Evolutionary conservation across 2,888 invertebrate genomes (phyloP).

Genomic region (Meghimatium bilineatum): DNA sequence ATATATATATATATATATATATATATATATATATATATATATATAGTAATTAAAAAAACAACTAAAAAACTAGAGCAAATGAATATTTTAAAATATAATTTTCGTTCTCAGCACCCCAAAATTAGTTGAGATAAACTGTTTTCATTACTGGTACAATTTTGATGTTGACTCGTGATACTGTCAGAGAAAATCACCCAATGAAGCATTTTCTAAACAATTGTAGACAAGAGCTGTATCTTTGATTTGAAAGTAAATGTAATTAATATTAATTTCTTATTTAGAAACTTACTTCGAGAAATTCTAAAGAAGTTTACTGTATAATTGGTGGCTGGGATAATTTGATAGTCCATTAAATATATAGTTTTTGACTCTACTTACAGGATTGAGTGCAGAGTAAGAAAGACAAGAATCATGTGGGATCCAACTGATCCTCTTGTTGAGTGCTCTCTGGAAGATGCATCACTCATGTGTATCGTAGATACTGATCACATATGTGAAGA

Average conservation of each 20-base stretch:
- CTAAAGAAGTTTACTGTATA: neutral
- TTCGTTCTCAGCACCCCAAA: too few relatives aligned
- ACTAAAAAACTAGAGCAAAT: too few relatives aligned
- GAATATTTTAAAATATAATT: too few relatives aligned
- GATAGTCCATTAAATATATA: neutral
- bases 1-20: too few relatives aligned
- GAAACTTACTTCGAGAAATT: too few relatives aligned
- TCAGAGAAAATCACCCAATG: neutral
- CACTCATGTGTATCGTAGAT: slow-evolving; percentile 81
- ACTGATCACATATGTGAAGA: slow-evolving; percentile 66
- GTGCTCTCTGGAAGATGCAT: slow-evolving; percentile 80
- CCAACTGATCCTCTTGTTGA: slow-evolving; percentile 50
- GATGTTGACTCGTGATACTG: too few relatives aligned
- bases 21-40: too few relatives aligned
- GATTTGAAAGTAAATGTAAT: neutral
- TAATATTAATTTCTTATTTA: neutral
- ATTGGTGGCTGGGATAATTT: too few relatives aligned
- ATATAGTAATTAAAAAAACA: too few relatives aligned
- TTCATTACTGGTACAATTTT: too few relatives aligned
- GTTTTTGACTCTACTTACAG: neutral
- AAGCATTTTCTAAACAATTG: neutral
- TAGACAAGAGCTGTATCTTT: neutral
- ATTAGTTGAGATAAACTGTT: too few relatives aligned
- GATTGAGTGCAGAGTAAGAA: slow-evolving; percentile 40
- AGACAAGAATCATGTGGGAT: slow-evolving; percentile 29